These are phyloP conservation scores for Philaenus spumarius DNA, from an alignment of 1,140 invertebrate genomes.

Conservation along the genomic window DNA sequence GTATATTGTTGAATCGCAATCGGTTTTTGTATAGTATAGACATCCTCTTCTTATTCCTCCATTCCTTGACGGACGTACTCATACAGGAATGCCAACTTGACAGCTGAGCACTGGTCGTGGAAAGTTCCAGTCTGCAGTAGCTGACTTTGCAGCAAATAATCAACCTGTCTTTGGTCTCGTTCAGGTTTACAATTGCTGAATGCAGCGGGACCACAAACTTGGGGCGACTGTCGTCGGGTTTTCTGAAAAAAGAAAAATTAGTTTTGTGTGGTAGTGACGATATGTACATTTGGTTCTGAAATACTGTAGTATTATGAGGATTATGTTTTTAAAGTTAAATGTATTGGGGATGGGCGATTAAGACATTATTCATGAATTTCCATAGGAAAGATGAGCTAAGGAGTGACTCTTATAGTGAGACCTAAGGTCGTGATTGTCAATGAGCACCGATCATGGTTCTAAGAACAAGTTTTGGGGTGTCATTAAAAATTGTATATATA, in stretches of 20 bases:
- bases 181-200: not conserved
- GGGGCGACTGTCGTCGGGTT: not conserved
- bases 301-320: too few species aligned
- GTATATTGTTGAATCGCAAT: not conserved
- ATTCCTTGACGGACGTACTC: not conserved
- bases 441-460: too few species aligned
- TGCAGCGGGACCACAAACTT: not conserved
- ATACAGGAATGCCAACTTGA: not conserved
- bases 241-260: not conserved
- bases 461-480: too few species aligned
- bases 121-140: not conserved
- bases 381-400: too few species aligned
- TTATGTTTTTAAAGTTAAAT: too few species aligned
- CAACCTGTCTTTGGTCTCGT: not conserved
- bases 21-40: not conserved
- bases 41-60: slow-evolving; percentile 1
- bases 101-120: not conserved
- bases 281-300: too few species aligned
- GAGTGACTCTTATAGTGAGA: too few species aligned
- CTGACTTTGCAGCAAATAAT: not conserved
- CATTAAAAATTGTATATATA: too few species aligned
- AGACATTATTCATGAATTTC: too few species aligned
- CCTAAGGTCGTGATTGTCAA: too few species aligned
- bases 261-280: too few species aligned
- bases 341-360: too few species aligned